Conservation (phyloP, 2,797 vertebrate species). For the Sphenopsis melanotis region DNA sequence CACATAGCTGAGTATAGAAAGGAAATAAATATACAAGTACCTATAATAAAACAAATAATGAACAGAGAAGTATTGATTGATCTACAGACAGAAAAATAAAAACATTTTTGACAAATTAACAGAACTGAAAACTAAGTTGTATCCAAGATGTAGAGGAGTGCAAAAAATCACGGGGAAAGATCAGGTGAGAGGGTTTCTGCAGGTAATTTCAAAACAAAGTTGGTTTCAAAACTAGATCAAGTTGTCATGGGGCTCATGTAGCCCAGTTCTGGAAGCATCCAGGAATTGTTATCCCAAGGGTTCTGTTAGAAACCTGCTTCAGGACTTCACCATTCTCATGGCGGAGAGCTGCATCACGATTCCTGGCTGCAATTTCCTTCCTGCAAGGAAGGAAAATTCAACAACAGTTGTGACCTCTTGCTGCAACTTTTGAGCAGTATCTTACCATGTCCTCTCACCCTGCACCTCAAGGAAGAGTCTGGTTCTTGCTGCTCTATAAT, state of each 20-base stretch:
- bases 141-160: neutral
- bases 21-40: neutral
- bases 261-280: neutral
- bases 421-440: neutral
- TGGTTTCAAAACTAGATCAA: neutral
- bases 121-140: neutral
- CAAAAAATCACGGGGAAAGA: neutral
- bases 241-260: neutral
- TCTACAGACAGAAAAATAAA: neutral
- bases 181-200: neutral
- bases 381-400: neutral
- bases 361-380: neutral
- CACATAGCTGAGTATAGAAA: neutral
- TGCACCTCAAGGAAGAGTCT: neutral
- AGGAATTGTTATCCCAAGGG: neutral
- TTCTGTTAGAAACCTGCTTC: neutral
- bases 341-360: neutral
- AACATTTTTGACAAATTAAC: neutral
- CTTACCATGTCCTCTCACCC: neutral
- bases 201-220: neutral
- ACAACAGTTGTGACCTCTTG: neutral
- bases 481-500: neutral
- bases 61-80: neutral
- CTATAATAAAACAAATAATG: neutral
- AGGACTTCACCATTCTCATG: neutral